Evolutionary conservation across 2,888 invertebrate species (phyloP).

Genomic region (Rhagophthalmus giganteus): DNA sequence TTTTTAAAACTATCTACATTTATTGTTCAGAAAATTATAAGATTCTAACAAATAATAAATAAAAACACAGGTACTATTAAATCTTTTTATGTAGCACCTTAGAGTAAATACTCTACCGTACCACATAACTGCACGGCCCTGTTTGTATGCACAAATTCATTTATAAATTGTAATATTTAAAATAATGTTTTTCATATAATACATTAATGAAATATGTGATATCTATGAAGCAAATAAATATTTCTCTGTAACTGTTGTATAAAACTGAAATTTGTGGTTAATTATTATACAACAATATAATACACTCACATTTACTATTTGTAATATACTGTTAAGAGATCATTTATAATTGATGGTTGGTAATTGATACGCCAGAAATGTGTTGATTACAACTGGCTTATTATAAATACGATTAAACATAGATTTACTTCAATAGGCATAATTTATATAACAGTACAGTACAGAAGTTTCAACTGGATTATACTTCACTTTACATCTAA

Average conservation of each 20-base stretch:
- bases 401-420: slow-evolving; percentile 28
- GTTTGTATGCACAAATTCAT: slow-evolving; percentile 17
- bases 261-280: slow-evolving; percentile 10
- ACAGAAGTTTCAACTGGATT: slow-evolving; percentile 50
- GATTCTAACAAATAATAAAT: too few relatives aligned
- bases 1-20: too few relatives aligned
- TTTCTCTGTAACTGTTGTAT: background rate
- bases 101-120: too few relatives aligned
- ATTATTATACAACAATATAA: slow-evolving; percentile 18
- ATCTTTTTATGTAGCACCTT: too few relatives aligned
- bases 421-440: slow-evolving; percentile 31
- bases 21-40: too few relatives aligned
- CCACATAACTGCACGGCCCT: too few relatives aligned
- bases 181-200: slow-evolving; percentile 11
- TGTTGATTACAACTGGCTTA: slow-evolving; percentile 29
- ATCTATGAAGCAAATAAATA: slow-evolving; percentile 11
- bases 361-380: slow-evolving; percentile 22
- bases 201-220: slow-evolving; percentile 9
- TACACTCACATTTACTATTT: slow-evolving; percentile 27
- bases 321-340: slow-evolving; percentile 28
- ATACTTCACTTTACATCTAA: slow-evolving; percentile 53
- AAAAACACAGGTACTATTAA: too few relatives aligned
- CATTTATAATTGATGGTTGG: slow-evolving; percentile 20
- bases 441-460: slow-evolving; percentile 49
- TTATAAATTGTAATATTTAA: slow-evolving; percentile 10